Base-by-base conservation (phyloP, 2,888 invertebrate species). In the Eurytoma adleriae region DNA sequence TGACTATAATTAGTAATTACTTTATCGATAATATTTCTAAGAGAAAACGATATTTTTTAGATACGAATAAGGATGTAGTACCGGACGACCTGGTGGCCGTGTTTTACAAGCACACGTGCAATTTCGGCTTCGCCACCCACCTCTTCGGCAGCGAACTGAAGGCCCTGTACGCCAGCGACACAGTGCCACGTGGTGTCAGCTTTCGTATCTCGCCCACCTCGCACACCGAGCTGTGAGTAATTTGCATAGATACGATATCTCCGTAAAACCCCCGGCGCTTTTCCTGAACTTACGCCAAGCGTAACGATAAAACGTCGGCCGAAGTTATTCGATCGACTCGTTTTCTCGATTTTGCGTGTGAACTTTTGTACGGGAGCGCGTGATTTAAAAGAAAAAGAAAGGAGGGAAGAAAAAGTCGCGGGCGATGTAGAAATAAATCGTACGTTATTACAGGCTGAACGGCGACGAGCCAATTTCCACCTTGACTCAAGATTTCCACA, bases 61-160 rank as follows among this genome's bases (percentile, higher is more conserved):
- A 97, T 86, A 97, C 97, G 14, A 98, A 98, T 92, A 95, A 96
- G 84, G 98, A 98, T 91, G 95, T 96, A 14, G 95, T 98, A 68
- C 96, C 97, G 1, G 98, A 97, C 89, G 98, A 98, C 90, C 92
- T 98, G 86, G 96, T 98, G 1, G 95, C 96, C 0, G 97, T 97
- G 2, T 98, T 98, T 91, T 96, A 97, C 91, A 96, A 96, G 87
- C 96, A 97, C 87, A 95, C 94, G 78, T 98, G 98, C 91, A 97
- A 96, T 90, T 98, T 98, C 91, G 98, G 98, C n/a, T 98, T 98
- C 91, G 98, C 97, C 0, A 97, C 97, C 20, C 98, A 98, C 90
- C 92, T 98, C n/a, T 98, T 98, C 90, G 97, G 97, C 0, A 95
- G 96, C 74, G 98, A 98, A 91, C 92, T 98, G 82, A 97, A 97